These are phyloP conservation scores for Semaprochilodus insignis DNA, from an alignment of 2,797 vertebrate species.

Conservation along the genomic window DNA sequence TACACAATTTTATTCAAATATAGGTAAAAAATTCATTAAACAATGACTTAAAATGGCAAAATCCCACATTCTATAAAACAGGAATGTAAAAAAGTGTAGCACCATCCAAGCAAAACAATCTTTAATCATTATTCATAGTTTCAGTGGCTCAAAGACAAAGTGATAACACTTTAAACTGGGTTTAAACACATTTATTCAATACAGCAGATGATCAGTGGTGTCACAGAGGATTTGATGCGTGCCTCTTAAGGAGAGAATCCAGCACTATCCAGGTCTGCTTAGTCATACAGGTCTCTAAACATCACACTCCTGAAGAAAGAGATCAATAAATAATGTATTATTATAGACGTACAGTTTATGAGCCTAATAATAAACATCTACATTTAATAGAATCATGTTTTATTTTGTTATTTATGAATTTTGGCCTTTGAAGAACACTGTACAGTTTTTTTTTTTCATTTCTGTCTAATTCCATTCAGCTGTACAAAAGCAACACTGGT, in stretches of 20 bases:
- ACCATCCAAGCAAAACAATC: neutral
- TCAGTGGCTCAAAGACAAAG: neutral
- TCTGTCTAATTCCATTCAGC: neutral
- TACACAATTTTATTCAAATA: neutral
- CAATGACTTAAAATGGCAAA: neutral
- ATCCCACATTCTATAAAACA: neutral
- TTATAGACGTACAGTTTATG: neutral
- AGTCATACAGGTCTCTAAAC: constrained; percentile 56
- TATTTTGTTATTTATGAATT: too few relatives aligned
- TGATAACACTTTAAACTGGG: neutral
- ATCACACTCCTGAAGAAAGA: constrained; percentile 56
- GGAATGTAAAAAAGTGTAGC: constrained; percentile 1
- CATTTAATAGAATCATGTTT: neutral
- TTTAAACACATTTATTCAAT: constrained; percentile 15
- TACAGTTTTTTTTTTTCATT: too few relatives aligned
- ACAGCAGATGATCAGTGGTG: neutral
- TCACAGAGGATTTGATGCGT: constrained; percentile 6
- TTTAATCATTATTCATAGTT: neutral
- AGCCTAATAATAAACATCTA: neutral
- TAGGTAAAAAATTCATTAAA: neutral
- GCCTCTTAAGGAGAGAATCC: neutral
- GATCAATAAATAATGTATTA: constrained; percentile 23
- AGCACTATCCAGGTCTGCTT: constrained; percentile 13
- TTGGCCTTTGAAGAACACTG: too few relatives aligned
- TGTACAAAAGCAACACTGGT: neutral